Percentiles rank a stretch among this genome's conserved stretches.
Evolutionary conservation across 2,888 invertebrate genomes (phyloP).

Genomic region (Plusia festucae): DNA sequence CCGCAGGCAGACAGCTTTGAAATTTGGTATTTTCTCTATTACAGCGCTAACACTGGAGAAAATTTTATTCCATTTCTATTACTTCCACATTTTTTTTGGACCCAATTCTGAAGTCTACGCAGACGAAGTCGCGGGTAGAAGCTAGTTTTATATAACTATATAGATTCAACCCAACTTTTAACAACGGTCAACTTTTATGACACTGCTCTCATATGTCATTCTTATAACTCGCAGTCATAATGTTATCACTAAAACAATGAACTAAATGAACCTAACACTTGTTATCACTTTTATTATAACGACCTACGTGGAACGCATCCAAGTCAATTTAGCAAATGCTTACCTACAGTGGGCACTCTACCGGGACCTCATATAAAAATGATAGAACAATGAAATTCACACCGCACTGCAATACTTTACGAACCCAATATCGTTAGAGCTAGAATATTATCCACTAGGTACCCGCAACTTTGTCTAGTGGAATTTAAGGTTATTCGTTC

Average conservation of each 20-base stretch:
- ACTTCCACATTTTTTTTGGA: too few relatives aligned
- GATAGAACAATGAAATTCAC: conserved; percentile 52
- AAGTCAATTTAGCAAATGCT: conserved; percentile 66
- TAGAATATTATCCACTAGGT: conserved; percentile 29
- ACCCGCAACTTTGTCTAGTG: too few relatives aligned
- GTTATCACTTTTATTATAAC: conserved; percentile 1
- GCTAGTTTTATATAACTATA: too few relatives aligned
- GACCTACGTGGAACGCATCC: conserved; percentile 8
- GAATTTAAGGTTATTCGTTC: too few relatives aligned
- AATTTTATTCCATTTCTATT: too few relatives aligned
- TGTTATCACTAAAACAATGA: conserved; percentile 4
- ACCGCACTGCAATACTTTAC: conserved; percentile 59
- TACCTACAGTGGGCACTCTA: conserved; percentile 34
- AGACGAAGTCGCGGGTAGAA: too few relatives aligned
- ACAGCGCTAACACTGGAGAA: too few relatives aligned
- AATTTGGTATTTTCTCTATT: too few relatives aligned
- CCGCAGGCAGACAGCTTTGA: too few relatives aligned
- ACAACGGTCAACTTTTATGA: not conserved
- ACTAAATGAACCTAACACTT: conserved; percentile 4
- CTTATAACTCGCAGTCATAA: conserved; percentile 1
- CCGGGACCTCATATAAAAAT: conserved; percentile 57
- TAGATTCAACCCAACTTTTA: not conserved
- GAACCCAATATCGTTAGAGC: conserved; percentile 52
- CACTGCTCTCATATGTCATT: not conserved
- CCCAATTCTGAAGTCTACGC: too few relatives aligned